A percentile compares a stretch with the other conserved stretches of the same genome.
Conservation (phyloP, 1,140 invertebrate genomes). For the Drosophila punjabiensis region DNA sequence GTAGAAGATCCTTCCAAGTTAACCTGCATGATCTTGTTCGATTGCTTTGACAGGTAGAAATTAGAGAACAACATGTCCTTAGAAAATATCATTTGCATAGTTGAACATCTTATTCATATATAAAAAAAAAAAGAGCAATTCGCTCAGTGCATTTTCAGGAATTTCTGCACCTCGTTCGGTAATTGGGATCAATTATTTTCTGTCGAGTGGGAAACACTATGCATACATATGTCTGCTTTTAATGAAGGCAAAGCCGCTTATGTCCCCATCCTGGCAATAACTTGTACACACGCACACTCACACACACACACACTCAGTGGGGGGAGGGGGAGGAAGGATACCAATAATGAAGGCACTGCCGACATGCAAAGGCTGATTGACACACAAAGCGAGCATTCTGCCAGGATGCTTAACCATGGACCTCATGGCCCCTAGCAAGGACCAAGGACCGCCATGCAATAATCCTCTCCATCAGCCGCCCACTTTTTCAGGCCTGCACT, state of each 20-base stretch:
- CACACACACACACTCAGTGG: slow-evolving; percentile 9
- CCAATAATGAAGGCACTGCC: slow-evolving; percentile 43
- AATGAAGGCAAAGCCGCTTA: slow-evolving; percentile 41
- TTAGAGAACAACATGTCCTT: accelerated
- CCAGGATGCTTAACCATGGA: slow-evolving; percentile 30
- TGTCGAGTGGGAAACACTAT: neutral
- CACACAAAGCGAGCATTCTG: slow-evolving; percentile 64
- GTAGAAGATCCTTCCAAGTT: neutral
- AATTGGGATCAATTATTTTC: slow-evolving; percentile 19
- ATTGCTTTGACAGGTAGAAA: neutral
- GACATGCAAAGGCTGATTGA: slow-evolving; percentile 80
- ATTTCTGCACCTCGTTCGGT: neutral
- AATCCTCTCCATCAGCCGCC: neutral
- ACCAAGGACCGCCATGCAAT: slow-evolving; percentile 4
- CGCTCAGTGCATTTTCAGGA: neutral
- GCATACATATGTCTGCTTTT: slow-evolving; percentile 20
- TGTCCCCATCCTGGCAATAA: slow-evolving; percentile 16
- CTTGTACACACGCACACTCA: slow-evolving; percentile 14
- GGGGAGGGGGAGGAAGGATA: neutral
- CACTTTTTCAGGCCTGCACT: neutral
- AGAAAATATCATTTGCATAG: neutral
- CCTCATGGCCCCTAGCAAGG: neutral
- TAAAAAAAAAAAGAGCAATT: no score
- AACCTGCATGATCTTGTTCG: neutral
- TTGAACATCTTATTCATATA: no score